Base-by-base conservation (phyloP, 2,113 vertebrate genomes). In the Microtus montanus region DNA sequence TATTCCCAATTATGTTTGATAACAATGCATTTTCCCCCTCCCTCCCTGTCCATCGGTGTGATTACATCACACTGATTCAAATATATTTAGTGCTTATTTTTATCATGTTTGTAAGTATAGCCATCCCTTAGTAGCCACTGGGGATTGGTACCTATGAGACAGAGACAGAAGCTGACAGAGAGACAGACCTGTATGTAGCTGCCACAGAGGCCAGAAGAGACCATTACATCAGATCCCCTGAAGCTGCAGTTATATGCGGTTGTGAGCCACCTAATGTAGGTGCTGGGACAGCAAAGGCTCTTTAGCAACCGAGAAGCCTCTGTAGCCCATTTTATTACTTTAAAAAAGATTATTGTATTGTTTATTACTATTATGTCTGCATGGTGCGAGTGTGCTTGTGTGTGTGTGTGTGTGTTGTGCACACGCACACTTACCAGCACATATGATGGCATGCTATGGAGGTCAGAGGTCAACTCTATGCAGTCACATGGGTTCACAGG, bases 1-100 rank as follows among this genome's bases (percentile, higher is more conserved):
- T 89, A 71, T 70, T 92, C 83, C 38, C 54, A 73, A 4, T 87
- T 86, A 17, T n/a, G 15, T 2, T 73, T 74, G 17, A 77, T 80
- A 88, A 92, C 14, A 47, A 75, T 82, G 54, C 88, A n/a, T 41
- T 96, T 90, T 49, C 35, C 35, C 22, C 41, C 0, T 49, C 11
- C 20, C 61, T 22, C 47, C 33, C 47, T 54, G 26, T 80, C 84
- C 44, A 82, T 47, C 26, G 63, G 1, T 78, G 22, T 54, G 86
- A 80, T 78, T 87, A 52, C 20, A 92, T 87, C 14, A 61, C 4
- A 47, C 73, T 78, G 4, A 49, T 83, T 80, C 74, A 85, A 88
- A 12, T 73, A 20, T 38, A 90, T 88, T 82, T 80, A 58, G 22
- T 73, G n/a, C 24, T 47, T 70, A 84, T 84, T 95, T 95, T 86